Evolutionary conservation across 2,797 vertebrate species (phyloP), one percentile per base, ranked within the genome.

Genomic region (Chiroxiphia lanceolata): DNA sequence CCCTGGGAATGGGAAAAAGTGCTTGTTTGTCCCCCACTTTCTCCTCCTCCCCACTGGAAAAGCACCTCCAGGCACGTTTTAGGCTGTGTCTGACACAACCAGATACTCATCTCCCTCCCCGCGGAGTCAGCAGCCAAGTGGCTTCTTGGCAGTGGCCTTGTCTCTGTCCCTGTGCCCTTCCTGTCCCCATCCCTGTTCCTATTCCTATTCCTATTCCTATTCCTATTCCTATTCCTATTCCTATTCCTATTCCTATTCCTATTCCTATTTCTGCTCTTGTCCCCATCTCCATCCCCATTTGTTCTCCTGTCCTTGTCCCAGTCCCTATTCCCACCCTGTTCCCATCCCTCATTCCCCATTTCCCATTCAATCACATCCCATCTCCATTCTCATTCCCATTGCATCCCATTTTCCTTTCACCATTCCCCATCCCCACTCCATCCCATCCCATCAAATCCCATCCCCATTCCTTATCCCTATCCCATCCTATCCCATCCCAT

Each of bases 71-170:
- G 56, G 3, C 9, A 1, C 0, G 0, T 42, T 45, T 27, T 23
- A 8, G 67, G 60, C 60, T 38, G 51, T 38, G 50, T 11, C 83
- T 57, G 67, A 12, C 53, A 38, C 9, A 3, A 15, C 9, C 22
- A 4, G 8, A 53, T 31, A 51, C 4, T 20, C 0, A 0, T 10
- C 16, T 64, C 61, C 3, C 13, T 57, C 56, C n/a, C 40, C 25
- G 23, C 0, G 0, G 80, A 33, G 17, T 18, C 74, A 29, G 64
- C 33, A 44, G 63, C 40, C 14, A 15, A 45, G 31, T 0, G 0
- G 3, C 26, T 36, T 51, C 72, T 42, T 4, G n/a, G 51, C 29
- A 17, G 56, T 4, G 11, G 50, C 26, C 16, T 11, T 6, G 4
- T 64, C 36, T n/a, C 36, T 48, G 10, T 56, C 72, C 59, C 27